phyloP scores from a whole-genome alignment of 2,113 vertebrate genomes.

The Cyanistes caeruleus region DNA sequence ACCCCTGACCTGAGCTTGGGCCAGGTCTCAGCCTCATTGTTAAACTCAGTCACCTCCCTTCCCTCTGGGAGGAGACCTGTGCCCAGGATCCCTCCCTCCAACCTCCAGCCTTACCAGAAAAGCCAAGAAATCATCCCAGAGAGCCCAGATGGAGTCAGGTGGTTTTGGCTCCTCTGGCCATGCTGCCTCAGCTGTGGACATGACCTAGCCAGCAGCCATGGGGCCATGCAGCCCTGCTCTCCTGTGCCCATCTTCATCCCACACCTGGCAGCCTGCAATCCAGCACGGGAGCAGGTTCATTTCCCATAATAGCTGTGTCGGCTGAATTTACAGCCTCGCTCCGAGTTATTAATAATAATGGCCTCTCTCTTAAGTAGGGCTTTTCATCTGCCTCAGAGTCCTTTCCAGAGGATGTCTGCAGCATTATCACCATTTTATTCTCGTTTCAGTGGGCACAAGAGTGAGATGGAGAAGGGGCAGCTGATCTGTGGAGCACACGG shows the following conservation, averaged over 20 bases:
- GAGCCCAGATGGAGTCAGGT: not conserved
- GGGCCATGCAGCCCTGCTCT: rapidly evolving
- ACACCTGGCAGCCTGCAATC: not conserved
- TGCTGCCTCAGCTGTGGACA: not conserved
- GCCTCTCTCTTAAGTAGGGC: constrained; percentile 35
- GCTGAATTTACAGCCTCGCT: constrained; percentile 50
- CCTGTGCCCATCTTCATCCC: not conserved
- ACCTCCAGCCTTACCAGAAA: not conserved
- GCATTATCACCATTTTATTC: constrained; percentile 38
- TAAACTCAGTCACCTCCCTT: not conserved
- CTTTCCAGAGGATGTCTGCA: constrained; percentile 40
- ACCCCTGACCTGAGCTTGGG: not conserved
- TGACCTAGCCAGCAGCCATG: rapidly evolving
- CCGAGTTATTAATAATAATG: constrained; percentile 57
- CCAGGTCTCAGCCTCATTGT: not conserved
- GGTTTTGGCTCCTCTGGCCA: rapidly evolving
- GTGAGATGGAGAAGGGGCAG: not conserved
- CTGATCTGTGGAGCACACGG: rapidly evolving
- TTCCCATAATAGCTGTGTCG: not conserved
- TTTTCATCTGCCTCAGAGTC: constrained; percentile 58
- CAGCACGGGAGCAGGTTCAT: not conserved
- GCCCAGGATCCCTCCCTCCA: not conserved
- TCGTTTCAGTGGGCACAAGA: not conserved
- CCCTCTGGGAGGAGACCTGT: not conserved
- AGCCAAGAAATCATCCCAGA: not conserved